Evolutionary conservation across 2,888 invertebrate genomes (phyloP).

Genomic region (Rhaphigaster nebulosa): DNA sequence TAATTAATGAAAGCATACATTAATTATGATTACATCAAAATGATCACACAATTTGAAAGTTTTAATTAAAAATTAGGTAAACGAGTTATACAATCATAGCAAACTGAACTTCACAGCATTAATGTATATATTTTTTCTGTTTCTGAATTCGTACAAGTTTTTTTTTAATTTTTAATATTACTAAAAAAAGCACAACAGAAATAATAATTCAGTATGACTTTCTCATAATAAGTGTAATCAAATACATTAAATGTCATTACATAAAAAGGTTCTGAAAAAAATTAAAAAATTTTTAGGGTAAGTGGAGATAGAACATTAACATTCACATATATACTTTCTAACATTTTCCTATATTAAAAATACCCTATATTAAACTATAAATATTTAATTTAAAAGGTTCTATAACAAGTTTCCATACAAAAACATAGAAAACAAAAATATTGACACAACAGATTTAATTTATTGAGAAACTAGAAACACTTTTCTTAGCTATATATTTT

Average conservation of each 20-base stretch:
- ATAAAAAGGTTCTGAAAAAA: neutral
- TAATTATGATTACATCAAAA: too few relatives aligned
- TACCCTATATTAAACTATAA: too few relatives aligned
- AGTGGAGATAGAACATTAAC: neutral
- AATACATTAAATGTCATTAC: too few relatives aligned
- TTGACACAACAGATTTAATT: neutral
- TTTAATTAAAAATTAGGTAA: neutral
- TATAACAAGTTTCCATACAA: neutral
- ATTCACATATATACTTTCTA: too few relatives aligned
- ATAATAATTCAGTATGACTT: neutral
- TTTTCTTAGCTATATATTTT: neutral
- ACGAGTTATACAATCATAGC: neutral
- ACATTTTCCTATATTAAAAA: neutral
- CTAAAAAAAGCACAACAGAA: neutral
- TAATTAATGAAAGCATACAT: neutral
- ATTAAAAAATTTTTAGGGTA: neutral
- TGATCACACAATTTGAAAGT: neutral
- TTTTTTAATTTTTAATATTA: neutral
- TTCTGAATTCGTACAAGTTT: too few relatives aligned
- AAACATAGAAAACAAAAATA: too few relatives aligned
- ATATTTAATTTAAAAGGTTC: neutral
- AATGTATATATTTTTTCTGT: neutral
- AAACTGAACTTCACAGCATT: neutral
- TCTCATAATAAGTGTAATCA: neutral
- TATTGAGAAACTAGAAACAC: neutral